Evolutionary conservation across 2,113 vertebrate genomes (phyloP).

Genomic region (Vombatus ursinus): DNA sequence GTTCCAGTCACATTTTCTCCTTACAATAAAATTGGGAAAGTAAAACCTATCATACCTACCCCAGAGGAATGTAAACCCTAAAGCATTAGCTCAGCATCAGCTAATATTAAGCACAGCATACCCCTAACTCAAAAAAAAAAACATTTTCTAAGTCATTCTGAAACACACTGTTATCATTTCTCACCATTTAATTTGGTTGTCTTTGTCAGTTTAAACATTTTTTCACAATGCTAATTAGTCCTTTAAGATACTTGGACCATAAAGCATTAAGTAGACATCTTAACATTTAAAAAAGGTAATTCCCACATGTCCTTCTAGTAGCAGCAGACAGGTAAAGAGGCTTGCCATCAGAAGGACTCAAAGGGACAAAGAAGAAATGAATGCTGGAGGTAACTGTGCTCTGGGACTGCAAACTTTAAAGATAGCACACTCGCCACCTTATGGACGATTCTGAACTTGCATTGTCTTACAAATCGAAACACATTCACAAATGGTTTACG

Average conservation of each 20-base stretch:
- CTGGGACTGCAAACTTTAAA: background rate
- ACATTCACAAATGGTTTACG: background rate
- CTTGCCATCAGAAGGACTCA: background rate
- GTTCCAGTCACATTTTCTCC: background rate
- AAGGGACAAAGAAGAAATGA: background rate
- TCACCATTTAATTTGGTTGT: background rate
- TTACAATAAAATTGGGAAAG: background rate
- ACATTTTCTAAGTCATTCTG: background rate
- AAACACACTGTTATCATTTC: background rate
- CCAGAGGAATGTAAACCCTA: background rate
- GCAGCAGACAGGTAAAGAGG: conserved; percentile 17
- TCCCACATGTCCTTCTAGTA: conserved; percentile 37
- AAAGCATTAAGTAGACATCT: conserved; percentile 34
- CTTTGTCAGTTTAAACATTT: background rate
- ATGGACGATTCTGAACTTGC: conserved; percentile 65
- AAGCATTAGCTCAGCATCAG: background rate
- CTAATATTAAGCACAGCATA: background rate
- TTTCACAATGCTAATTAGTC: background rate
- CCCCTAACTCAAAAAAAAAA: background rate
- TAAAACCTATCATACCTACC: background rate
- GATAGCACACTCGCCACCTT: conserved; percentile 50
- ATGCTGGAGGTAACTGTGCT: background rate
- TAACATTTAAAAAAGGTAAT: background rate
- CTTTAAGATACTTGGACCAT: conserved; percentile 38
- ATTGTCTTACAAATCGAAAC: background rate